Conservation (phyloP, 2,888 invertebrate species). For the Acleris sparsana region DNA sequence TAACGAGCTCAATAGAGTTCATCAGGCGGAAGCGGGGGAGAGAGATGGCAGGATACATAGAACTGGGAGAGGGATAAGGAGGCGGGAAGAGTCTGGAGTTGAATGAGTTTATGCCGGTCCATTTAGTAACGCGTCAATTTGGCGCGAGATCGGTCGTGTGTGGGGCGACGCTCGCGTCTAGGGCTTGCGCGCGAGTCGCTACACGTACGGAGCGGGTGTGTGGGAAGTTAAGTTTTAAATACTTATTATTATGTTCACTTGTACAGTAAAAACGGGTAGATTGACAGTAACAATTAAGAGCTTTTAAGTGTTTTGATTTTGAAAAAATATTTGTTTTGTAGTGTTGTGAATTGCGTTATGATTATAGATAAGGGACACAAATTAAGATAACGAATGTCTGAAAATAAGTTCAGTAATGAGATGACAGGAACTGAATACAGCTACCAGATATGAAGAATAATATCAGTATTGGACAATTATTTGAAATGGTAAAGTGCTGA, state of each 20-base stretch:
- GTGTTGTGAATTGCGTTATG: conserved; percentile 24
- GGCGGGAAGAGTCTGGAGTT: conserved; percentile 66
- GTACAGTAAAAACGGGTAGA: background rate
- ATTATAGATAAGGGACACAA: conserved; percentile 45
- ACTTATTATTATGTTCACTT: too few relatives aligned
- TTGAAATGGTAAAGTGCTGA: conserved; percentile 36
- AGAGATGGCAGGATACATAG: conserved; percentile 48
- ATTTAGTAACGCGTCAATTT: conserved; percentile 82
- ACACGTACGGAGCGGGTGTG: conserved; percentile 43
- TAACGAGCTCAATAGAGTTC: conserved; percentile 83
- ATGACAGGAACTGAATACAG: conserved; percentile 63
- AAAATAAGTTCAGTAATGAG: conserved; percentile 63
- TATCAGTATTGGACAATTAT: conserved; percentile 40
- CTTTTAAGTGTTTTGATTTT: conserved; percentile 1
- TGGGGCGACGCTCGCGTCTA: conserved; percentile 44
- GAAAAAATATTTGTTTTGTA: conserved; percentile 3
- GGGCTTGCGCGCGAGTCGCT: conserved; percentile 63
- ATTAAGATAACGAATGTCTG: conserved; percentile 69
- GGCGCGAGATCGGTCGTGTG: conserved; percentile 76
- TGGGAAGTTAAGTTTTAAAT: background rate
- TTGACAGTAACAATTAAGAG: background rate
- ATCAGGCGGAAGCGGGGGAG: conserved; percentile 77
- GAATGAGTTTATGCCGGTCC: conserved; percentile 82
- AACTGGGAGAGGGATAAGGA: conserved; percentile 51
- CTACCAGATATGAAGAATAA: conserved; percentile 50